Base-by-base conservation (phyloP, 2,888 invertebrate genomes). In the Chaitophorus viminalis region DNA sequence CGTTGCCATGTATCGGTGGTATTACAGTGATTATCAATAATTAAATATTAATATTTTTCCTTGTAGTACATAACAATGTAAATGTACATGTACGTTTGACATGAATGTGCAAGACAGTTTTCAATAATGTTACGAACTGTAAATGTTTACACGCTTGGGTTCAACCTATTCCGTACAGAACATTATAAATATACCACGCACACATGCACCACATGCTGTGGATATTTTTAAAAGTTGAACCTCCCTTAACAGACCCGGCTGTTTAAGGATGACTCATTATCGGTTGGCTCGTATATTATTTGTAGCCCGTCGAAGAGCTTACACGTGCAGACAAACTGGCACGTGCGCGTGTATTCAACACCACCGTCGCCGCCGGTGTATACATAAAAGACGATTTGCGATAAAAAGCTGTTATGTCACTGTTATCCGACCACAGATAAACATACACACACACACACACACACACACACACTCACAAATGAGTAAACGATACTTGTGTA, bases 241-340 rank as follows among this genome's bases (percentile, higher is more conserved):
- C 77, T 70, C 85, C 85, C 84, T 46, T 65, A 36, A 18, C 46
- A 18, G 39, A 6, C 65, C 54, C 68, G 33, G 52, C 54, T 21
- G 68, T 36, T n/a, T 46, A 21, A n/a, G 33, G 77, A 85, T 85
- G 85, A 85, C 46, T 85, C 85, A 85, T 70, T 36, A 36, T 65
- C 83, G 86, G 76, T 29, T 21, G 86, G 70, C n/a, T 70, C 78
- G 68, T 29, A 65, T 78, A 65, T 86, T 86, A 78, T 86, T 86
- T 86, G 86, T 86, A 78, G 77, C 78, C 78, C 78, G 86, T 25
- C 52, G 68, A 68, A 46, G 52, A 72, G 78, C 86, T 86, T 78
- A 86, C 86, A 78, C 86, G 86, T 78, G 86, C 86, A 72, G 86
- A 86, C 86, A 70, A 86, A 86, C 86, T 17, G 86, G 54, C 86